Evolutionary conservation across 1,140 invertebrate species (phyloP), one percentile per base, ranked within the genome.

Genomic region (Diorhabda sublineata): DNA sequence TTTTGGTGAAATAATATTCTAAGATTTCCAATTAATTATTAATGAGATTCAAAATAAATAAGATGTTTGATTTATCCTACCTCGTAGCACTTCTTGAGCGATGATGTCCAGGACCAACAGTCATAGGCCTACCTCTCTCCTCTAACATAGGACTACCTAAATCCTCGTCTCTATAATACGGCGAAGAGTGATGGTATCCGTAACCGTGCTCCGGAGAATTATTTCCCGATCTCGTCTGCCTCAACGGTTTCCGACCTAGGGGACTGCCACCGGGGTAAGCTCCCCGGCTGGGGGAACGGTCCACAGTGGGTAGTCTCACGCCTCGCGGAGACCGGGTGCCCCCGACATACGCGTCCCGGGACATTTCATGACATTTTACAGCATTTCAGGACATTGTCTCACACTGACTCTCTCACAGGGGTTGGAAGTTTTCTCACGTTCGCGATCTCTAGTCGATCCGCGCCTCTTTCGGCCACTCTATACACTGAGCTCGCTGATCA

Each of bases 211-310:
- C 85, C 9, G 87, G 85, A 60, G 87, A 87, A 74, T 85, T 87
- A 78, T 87, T 87, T 64, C 85, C 85, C 73, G 85, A 87, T 47
- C 86, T 82, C 45, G 84, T 84, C 73, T 81, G 84, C 42, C 84
- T 81, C 64, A 77, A 60, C 41, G 72, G 73, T 76, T 85, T 87
- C 42, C 83, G 83, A 74, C 81, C 81, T 58, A 80, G 85, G 69
- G 88, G 87, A 82, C 85, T 89, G 72, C 85, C 85, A 78, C 85
- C 87, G 67, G 81, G 80, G 74, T 87, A 88, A 82, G 90, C 90
- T 74, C 89, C 90, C 74, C 89, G 82, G 74, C 89, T 91, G 76
- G 92, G 92, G 79, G 91, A 92, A 74, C 91, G 89, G 87, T 94
- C 92, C 78, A 93, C 91, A 77, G 91, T 92, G 77, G 91, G 91